A percentile compares a stretch with the other conserved stretches of the same genome.
These are phyloP conservation scores for Hemicentrotus pulcherrimus DNA, from an alignment of 35 echinoderm and acorn worm genomes.

Conservation along the genomic window DNA sequence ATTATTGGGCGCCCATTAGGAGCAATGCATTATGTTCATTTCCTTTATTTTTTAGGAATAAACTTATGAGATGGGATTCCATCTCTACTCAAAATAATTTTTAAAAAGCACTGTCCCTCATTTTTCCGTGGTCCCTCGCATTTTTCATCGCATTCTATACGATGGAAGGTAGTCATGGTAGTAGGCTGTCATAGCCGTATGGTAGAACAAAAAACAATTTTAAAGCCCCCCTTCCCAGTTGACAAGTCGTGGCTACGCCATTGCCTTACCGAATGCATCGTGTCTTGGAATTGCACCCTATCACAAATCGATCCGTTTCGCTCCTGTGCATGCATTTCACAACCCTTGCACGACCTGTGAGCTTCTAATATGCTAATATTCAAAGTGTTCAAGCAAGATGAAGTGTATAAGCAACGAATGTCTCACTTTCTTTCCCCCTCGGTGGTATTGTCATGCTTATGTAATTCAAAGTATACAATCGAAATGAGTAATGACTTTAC, in stretches of 20 bases:
- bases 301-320: not conserved
- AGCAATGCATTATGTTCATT: too few relatives aligned
- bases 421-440: not conserved
- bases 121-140: too few relatives aligned
- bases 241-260: not conserved
- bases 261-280: not conserved
- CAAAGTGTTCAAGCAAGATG: not conserved
- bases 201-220: too few relatives aligned
- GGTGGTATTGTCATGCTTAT: not conserved
- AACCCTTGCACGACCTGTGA: not conserved
- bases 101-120: too few relatives aligned
- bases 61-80: too few relatives aligned
- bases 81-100: too few relatives aligned
- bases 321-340: not conserved
- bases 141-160: too few relatives aligned
- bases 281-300: not conserved
- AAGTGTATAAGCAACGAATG: not conserved
- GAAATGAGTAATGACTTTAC: not conserved
- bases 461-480: not conserved
- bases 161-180: too few relatives aligned
- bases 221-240: not conserved
- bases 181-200: too few relatives aligned
- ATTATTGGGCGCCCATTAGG: too few relatives aligned
- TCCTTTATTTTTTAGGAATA: too few relatives aligned
- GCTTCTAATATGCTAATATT: not conserved